phyloP scores from a whole-genome alignment of 2,888 invertebrate species.

The Cyclophora punctaria region DNA sequence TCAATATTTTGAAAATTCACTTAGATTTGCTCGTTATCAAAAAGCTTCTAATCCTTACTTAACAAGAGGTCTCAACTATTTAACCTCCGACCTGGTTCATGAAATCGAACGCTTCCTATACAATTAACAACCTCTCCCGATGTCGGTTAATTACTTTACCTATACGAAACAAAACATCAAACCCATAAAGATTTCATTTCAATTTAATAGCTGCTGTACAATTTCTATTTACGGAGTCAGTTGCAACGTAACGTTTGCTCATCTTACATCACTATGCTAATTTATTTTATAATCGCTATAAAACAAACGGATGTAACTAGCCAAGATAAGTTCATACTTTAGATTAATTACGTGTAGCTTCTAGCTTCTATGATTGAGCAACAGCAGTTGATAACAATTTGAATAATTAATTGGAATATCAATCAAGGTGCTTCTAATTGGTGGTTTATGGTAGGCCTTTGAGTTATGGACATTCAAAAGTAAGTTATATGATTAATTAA shows the following conservation, averaged over 20 bases:
- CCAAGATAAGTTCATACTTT: neutral
- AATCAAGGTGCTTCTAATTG: neutral
- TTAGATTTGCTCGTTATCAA: too few relatives aligned
- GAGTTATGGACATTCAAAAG: too few relatives aligned
- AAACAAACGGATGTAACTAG: slow-evolving; percentile 10
- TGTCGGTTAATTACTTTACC: neutral
- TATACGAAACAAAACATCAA: neutral
- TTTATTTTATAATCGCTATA: slow-evolving; percentile 10
- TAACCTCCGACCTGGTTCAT: too few relatives aligned
- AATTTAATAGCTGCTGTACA: neutral
- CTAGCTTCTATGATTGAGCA: neutral
- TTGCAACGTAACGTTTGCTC: neutral
- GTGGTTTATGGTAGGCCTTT: neutral
- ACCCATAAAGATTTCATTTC: neutral
- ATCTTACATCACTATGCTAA: slow-evolving; percentile 10
- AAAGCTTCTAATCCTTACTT: too few relatives aligned
- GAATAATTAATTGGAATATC: neutral
- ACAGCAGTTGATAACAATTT: neutral
- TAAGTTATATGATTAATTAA: too few relatives aligned
- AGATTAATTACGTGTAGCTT: slow-evolving; percentile 8
- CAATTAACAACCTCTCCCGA: neutral
- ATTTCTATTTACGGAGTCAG: slow-evolving; percentile 3
- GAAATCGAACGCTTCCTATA: neutral
- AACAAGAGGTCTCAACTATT: too few relatives aligned
- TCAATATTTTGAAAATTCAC: too few relatives aligned